phyloP scores from a whole-genome alignment of 2,797 vertebrate species.

The Chiroxiphia lanceolata region DNA sequence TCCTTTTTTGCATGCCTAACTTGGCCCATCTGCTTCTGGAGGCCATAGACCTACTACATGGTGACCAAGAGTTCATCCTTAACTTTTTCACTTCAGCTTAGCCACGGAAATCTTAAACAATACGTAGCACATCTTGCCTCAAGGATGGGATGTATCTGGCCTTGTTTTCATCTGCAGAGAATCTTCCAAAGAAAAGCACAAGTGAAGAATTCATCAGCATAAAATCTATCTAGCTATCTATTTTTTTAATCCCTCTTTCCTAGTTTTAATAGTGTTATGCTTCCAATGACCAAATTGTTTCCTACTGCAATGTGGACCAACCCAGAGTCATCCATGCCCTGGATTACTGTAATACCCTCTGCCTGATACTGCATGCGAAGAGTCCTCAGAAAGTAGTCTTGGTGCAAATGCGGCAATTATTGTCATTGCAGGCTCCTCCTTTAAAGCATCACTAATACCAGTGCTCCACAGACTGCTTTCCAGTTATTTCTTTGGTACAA shows the following conservation, averaged over 20 bases:
- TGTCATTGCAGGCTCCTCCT: background rate
- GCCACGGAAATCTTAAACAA: background rate
- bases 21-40: constrained; percentile 30
- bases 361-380: background rate
- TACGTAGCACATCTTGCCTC: background rate
- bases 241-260: background rate
- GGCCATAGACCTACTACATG: background rate
- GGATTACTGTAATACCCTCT: background rate
- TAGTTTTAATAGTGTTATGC: background rate
- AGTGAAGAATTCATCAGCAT: background rate
- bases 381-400: background rate
- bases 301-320: background rate
- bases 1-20: constrained; percentile 35
- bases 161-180: constrained; percentile 19
- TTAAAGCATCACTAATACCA: background rate
- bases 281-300: background rate
- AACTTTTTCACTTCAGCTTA: constrained; percentile 17
- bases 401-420: background rate
- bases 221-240: background rate
- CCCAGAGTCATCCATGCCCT: background rate
- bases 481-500: constrained; percentile 24
- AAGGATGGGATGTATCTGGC: background rate
- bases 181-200: constrained; percentile 17
- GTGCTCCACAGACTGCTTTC: background rate
- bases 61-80: constrained; percentile 8